These are phyloP conservation scores for Philopedon plagiatum DNA, from an alignment of 2,888 invertebrate genomes.

Conservation along the genomic window DNA sequence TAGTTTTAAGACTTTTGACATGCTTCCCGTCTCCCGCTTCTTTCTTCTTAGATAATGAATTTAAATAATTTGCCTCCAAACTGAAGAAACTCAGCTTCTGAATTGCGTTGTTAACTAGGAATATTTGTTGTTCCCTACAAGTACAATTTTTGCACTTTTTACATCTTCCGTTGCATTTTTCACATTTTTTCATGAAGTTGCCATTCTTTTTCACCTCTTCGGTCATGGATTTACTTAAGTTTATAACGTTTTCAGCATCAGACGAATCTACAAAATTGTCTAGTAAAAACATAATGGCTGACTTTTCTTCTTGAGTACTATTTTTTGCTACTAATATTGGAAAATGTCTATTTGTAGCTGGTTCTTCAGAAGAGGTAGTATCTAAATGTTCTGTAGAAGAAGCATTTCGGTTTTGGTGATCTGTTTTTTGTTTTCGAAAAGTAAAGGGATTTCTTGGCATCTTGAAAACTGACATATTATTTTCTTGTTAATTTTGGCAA, in stretches of 20 bases:
- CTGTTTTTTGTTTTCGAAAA: neutral
- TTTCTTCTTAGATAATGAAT: neutral
- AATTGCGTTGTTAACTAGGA: constrained; percentile 43
- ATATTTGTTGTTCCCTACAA: constrained; percentile 41
- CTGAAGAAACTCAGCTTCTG: constrained; percentile 33
- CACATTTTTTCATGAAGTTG: constrained; percentile 36
- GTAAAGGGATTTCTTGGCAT: neutral
- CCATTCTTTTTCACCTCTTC: constrained; percentile 33
- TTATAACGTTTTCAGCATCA: constrained; percentile 37
- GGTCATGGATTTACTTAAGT: constrained; percentile 25
- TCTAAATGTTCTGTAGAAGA: neutral
- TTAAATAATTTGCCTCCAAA: neutral
- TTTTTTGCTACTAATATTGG: constrained; percentile 25
- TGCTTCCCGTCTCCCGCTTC: neutral
- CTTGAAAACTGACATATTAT: neutral
- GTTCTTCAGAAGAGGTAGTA: neutral
- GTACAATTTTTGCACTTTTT: constrained; percentile 37
- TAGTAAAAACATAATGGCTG: constrained; percentile 41
- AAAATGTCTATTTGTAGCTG: constrained; percentile 8
- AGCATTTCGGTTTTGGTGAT: neutral
- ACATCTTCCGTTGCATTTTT: constrained; percentile 32
- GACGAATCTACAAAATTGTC: constrained; percentile 39
- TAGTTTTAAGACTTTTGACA: neutral
- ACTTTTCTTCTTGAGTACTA: constrained; percentile 38
- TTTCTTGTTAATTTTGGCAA: neutral